Evolutionary conservation across 2,888 invertebrate species (phyloP).

Genomic region (Dysmachus trigonus): DNA sequence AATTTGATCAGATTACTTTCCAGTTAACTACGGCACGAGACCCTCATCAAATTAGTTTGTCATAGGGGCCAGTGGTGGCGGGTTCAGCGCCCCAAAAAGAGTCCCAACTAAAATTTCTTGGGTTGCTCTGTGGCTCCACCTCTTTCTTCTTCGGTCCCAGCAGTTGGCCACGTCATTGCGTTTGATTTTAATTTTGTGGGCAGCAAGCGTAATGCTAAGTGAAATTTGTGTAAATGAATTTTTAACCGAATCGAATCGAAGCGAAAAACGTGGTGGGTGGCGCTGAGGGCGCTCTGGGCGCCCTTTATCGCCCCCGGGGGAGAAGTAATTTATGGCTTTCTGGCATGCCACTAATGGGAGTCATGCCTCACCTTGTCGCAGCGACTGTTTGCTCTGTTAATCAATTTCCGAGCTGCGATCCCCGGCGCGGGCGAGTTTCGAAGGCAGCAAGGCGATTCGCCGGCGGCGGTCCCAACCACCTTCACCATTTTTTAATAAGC

Average conservation of each 20-base stretch:
- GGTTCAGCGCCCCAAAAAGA: background rate
- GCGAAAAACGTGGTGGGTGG: background rate
- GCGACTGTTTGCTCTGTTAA: slow-evolving; percentile 11
- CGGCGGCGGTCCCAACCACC: background rate
- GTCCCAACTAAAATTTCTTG: background rate
- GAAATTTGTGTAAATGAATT: slow-evolving; percentile 8
- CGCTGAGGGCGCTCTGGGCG: background rate
- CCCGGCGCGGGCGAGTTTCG: background rate
- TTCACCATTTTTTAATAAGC: background rate
- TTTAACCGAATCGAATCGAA: background rate
- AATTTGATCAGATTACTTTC: slow-evolving; percentile 19
- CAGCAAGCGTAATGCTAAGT: background rate
- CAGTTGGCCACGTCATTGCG: background rate
- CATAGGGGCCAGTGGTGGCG: background rate
- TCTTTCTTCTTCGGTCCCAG: background rate
- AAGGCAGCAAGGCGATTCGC: background rate
- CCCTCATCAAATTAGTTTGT: slow-evolving; percentile 14
- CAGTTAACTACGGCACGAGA: slow-evolving; percentile 4
- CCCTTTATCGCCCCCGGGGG: background rate
- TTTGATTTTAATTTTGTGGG: slow-evolving; percentile 24
- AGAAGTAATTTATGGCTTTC: slow-evolving; percentile 7
- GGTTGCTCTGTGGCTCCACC: background rate
- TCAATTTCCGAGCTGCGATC: background rate
- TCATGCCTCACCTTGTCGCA: slow-evolving; percentile 1
- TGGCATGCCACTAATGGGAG: slow-evolving; percentile 9